Conservation (phyloP, 2,888 invertebrate species). For the Eupithecia insigniata region DNA sequence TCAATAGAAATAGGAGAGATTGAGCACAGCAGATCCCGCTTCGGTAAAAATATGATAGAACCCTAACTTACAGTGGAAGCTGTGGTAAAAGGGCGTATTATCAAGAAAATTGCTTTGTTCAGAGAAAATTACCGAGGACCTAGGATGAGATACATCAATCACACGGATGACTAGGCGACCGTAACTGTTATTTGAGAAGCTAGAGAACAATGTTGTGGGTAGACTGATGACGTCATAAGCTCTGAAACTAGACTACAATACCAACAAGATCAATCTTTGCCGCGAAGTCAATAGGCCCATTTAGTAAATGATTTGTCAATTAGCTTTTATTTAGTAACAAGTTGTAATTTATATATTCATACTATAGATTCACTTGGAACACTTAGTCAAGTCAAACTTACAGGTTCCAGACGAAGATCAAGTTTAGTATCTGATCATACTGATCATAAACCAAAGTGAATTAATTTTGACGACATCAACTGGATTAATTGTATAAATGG, state of each 20-base stretch:
- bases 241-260: background rate
- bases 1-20: too few relatives aligned
- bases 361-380: too few relatives aligned
- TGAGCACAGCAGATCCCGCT: background rate
- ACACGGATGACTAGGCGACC: background rate
- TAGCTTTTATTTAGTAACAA: background rate
- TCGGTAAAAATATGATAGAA: background rate
- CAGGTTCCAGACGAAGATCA: too few relatives aligned
- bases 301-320: background rate
- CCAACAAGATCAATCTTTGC: background rate
- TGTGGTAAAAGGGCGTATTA: background rate
- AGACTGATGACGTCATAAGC: background rate
- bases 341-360: too few relatives aligned
- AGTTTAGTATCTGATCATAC: background rate
- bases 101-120: background rate
- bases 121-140: background rate
- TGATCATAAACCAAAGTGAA: background rate
- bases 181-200: constrained; percentile 6
- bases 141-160: background rate
- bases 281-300: background rate
- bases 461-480: background rate
- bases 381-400: too few relatives aligned
- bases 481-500: background rate
- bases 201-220: background rate
- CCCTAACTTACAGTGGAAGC: background rate